Percentiles rank a stretch among this genome's conserved stretches.
phyloP scores from a whole-genome alignment of 2,113 vertebrate genomes.

The Leptobrachium leishanense region DNA sequence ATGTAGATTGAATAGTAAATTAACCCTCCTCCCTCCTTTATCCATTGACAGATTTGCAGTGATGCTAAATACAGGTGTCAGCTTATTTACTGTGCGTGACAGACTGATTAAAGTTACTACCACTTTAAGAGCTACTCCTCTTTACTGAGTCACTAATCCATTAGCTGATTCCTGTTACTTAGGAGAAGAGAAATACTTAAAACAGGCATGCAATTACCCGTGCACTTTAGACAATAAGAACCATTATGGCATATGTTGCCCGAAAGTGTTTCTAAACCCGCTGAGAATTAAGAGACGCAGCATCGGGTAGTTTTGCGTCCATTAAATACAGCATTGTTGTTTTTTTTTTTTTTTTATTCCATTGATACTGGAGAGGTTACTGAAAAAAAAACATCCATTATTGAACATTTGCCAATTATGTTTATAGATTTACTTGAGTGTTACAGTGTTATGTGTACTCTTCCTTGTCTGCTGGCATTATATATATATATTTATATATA shows the following conservation, averaged over 20 bases:
- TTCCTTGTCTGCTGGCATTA: too few species aligned
- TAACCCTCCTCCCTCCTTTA: too few species aligned
- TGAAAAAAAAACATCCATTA: not conserved
- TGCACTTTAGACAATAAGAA: conserved; percentile 33
- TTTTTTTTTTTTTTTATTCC: not conserved
- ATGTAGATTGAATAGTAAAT: too few species aligned
- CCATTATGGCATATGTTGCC: not conserved
- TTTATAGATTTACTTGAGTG: too few species aligned
- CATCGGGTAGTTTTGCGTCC: not conserved
- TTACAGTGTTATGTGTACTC: too few species aligned
- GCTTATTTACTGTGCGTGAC: not conserved
- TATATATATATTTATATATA: too few species aligned
- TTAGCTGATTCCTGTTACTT: conserved; percentile 48
- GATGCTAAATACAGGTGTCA: not conserved
- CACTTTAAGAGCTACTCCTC: not conserved
- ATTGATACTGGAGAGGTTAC: not conserved
- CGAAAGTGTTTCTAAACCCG: conserved; percentile 25
- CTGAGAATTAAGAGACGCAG: conserved; percentile 11
- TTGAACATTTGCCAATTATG: not conserved
- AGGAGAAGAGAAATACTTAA: conserved; percentile 39
- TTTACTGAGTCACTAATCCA: conserved; percentile 27
- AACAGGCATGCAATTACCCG: conserved; percentile 31
- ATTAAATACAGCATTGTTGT: not conserved
- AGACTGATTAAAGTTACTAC: conserved; percentile 3
- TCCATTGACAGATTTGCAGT: too few species aligned